Base-by-base conservation (phyloP, 2,888 invertebrate species). In the Rapana venosa region DNA sequence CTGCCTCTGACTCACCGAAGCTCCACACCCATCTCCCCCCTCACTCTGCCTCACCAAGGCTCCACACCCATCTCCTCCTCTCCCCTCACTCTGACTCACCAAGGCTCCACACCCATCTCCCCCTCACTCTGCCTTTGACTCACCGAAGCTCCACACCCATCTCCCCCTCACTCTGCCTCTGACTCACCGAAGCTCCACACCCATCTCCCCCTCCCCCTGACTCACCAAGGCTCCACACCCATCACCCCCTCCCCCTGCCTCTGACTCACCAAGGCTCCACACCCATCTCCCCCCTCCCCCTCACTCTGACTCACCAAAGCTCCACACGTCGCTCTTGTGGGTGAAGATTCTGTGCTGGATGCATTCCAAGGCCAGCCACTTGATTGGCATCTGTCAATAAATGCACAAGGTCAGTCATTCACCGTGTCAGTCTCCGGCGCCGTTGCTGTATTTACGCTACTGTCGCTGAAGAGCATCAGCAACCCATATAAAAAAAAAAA, bases 311-410 rank as follows among this genome's bases (percentile, higher is more conserved):
- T 93, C 94, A 94, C 99, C 99, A 94, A 99, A 99, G 4, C 99
- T 99, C 99, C 99, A 99, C 0, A 99, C 99, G 96, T 99, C 99
- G 93, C 98, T 98, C 95, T 99, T 99, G 96, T 99, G 99, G 0
- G 99, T 99, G 96, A 99, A 99, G 91, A 99, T 98, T 90, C 99
- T 97, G 96, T 99, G 98, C 93, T 98, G 98, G 92, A 99, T 99
- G 95, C 99, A 99, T 96, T 99, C 99, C 56, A 99, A 96, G 0
- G 99, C 99, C 92, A 99, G 96, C 99, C 99, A 99, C 96, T 99
- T 99, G 93, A 99, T 99, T 0, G 99, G 99, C 98, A 99, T 99
- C 96, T 96, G 93, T 81, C 90, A 91, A 66, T 26, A 17, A 61
- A 61, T 15, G 17, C 26, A 66, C 1, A 66, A 66, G 20, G 47